Evolutionary conservation across 1,140 invertebrate genomes (phyloP).

Genomic region (Habropoda laboriosa): DNA sequence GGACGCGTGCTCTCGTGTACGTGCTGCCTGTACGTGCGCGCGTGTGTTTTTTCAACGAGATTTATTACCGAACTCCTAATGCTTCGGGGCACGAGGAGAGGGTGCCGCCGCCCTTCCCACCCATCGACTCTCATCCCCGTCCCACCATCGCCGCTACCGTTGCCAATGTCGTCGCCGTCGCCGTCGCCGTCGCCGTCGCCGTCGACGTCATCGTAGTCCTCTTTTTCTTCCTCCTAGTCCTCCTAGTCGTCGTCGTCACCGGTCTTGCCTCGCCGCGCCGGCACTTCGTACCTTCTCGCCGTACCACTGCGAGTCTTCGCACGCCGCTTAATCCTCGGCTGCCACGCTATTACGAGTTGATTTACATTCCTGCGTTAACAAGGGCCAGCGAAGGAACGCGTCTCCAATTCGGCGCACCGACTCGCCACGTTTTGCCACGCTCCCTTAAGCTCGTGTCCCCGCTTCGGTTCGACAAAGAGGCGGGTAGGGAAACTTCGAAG

Average conservation of each 20-base stretch:
- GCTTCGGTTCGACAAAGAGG: background rate
- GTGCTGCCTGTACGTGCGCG: conserved; percentile 51
- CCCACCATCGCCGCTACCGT: conserved; percentile 12
- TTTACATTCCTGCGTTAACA: conserved; percentile 67
- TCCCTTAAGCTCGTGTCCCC: background rate
- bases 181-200: conserved; percentile 20
- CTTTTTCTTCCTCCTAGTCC: background rate
- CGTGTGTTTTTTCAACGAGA: conserved; percentile 79
- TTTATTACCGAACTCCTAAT: conserved; percentile 80
- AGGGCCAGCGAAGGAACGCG: conserved; percentile 49
- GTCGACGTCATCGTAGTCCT: background rate
- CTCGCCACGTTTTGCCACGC: background rate
- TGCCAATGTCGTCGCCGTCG: conserved; percentile 13
- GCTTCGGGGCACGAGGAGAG: conserved; percentile 67
- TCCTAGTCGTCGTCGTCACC: background rate
- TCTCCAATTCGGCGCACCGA: conserved; percentile 4
- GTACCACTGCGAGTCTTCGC: conserved; percentile 52
- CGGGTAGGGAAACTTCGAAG: too few relatives aligned
- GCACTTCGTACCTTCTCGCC: conserved; percentile 54
- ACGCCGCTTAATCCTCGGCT: conserved; percentile 57
- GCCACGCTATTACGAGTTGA: conserved; percentile 65
- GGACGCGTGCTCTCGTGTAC: conserved; percentile 37
- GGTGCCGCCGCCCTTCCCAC: conserved; percentile 46
- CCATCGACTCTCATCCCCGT: conserved; percentile 28
- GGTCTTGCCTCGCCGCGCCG: conserved; percentile 31